Evolutionary conservation across 2,888 invertebrate species (phyloP).

Genomic region (Cecidostiba fungosa): DNA sequence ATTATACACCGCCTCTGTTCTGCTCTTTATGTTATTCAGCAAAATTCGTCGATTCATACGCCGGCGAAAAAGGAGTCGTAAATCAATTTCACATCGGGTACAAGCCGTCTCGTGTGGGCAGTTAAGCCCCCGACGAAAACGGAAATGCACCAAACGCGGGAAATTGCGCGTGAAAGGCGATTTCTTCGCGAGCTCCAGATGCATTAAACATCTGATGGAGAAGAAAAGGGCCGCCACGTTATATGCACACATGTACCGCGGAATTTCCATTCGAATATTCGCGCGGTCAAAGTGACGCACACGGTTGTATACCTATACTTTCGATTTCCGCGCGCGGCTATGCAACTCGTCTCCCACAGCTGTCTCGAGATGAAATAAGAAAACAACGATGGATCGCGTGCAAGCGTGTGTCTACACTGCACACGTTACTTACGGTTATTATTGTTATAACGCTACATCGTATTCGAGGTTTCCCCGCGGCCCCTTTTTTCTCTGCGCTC

Average conservation of each 20-base stretch:
- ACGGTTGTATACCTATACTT: slow-evolving; percentile 20
- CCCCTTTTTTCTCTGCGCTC: neutral
- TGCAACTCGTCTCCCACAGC: neutral
- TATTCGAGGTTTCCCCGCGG: neutral
- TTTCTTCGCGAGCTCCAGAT: neutral
- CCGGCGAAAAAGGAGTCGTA: neutral
- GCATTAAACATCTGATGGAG: neutral
- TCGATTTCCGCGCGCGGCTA: slow-evolving; percentile 15
- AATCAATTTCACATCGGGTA: neutral
- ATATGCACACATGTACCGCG: neutral
- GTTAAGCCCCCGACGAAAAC: neutral
- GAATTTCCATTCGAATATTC: slow-evolving; percentile 10
- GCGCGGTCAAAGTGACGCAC: neutral
- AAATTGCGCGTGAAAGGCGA: neutral
- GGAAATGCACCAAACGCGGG: neutral
- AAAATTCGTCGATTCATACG: neutral
- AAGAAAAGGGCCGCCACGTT: neutral
- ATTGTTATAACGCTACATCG: neutral
- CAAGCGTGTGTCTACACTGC: neutral
- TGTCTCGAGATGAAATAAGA: neutral
- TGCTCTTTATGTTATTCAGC: neutral
- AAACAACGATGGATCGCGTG: neutral
- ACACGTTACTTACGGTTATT: neutral
- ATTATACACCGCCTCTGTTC: neutral
- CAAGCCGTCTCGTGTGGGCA: no score